Base-by-base conservation (phyloP, 2,888 invertebrate genomes). In the Syrista parreyssii region DNA sequence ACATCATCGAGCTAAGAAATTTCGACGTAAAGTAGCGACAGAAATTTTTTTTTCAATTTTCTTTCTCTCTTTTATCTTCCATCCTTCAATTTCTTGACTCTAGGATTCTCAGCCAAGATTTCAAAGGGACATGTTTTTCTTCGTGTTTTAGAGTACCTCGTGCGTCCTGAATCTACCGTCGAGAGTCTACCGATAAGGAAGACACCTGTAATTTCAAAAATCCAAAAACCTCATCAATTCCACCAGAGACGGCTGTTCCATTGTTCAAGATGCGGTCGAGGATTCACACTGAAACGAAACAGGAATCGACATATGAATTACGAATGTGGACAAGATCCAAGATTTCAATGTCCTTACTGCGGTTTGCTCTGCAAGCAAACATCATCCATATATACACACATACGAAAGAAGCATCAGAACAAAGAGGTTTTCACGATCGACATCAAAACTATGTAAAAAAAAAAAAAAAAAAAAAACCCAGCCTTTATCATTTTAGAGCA, bases 321-420 rank as follows among this genome's bases (percentile, higher is more conserved):
- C 79, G 89, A 90, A 75, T 91, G 91, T 75, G 90, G 90, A 2
- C 86, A 87, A 77, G 86, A 85, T 79, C 87, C 87, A 31, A 84
- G 86, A 74, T 89, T 89, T 83, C 88, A 88, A 72, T 91, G 90
- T 36, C 89, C 89, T 1, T 87, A 88, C 74, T 91, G 91, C 76
- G 86, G 85, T 4, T 82, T 86, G 1, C 83, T 85, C 15, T 86
- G 86, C 76, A 89, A 89, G 73, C 87, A 87, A 72, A 87, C 87
- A 0, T 87, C 86, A 11, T 87, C 87, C 31, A 84, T 89, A 33
- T 87, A 88, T 79, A 86, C 85, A 23, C 88, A 86, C 80, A 82
- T 68, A 68, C 76, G 11, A 72, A 73, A 32, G 73, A 78, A 72
- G 33, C 82, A 80, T 77, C 68, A 73, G 23, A 68, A 72, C 3